Conservation (phyloP, 2,797 vertebrate species). For the Oophaga sylvatica region DNA sequence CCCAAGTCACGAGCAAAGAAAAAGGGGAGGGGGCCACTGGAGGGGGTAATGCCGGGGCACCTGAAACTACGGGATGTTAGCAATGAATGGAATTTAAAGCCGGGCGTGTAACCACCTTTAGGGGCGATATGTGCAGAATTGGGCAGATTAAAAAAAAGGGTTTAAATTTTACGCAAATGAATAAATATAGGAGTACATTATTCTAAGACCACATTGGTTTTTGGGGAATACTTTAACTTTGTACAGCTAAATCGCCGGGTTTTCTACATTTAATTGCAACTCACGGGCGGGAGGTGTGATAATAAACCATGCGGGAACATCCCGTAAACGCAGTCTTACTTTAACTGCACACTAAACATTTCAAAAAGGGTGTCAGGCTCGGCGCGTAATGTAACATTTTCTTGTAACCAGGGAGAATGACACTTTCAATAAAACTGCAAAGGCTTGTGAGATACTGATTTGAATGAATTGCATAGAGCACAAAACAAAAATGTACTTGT, state of each 20-base stretch:
- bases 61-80: no score
- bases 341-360: not conserved
- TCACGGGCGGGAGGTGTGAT: not conserved
- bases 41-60: no score
- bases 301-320: constrained; percentile 20
- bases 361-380: not conserved
- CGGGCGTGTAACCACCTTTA: no score
- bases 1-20: no score
- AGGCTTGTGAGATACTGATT: not conserved
- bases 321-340: not conserved
- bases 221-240: no score
- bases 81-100: no score
- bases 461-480: constrained; percentile 3
- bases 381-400: not conserved
- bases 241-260: not conserved
- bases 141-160: no score
- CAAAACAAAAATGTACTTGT: not conserved
- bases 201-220: no score
- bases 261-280: not conserved
- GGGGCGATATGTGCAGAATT: no score
- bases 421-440: not conserved
- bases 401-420: not conserved
- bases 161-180: no score
- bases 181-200: no score
- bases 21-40: no score